Evolutionary conservation across 2,888 invertebrate genomes (phyloP), one percentile per base, ranked within the genome.

Genomic region (Melikaiella ostensackeni): DNA sequence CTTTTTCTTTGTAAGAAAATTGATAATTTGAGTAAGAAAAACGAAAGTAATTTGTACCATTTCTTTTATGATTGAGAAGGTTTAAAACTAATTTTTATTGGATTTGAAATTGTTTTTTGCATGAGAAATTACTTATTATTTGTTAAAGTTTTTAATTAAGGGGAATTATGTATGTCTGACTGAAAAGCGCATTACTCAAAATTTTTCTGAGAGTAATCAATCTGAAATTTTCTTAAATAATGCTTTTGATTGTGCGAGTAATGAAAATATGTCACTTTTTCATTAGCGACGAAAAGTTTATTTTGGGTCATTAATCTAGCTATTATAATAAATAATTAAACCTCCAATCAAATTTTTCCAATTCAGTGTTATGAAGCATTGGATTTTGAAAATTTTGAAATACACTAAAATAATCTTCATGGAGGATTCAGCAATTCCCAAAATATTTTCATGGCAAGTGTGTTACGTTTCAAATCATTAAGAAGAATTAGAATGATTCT

Each of bases 241-340:
- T 63, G 30, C 11, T 63, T 62, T 62, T 62, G 62, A 62, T 62
- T 62, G 62, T 55, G 55, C 55, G 21, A 55, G 21, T 21, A 55
- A 21, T 55, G 55, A n/a, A 19, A 3, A 55, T 21, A 55, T 21
- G 9, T n/a, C 9, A 33, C 7, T 63, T 63, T 21, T 63, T 38
- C 19, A 55, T 21, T 55, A 11, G 9, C 55, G 21, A 55, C 21
- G 42, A 42, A 42, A 55, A 55, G 21, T 55, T 55, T 21, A 55
- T 9, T 11, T 55, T 8, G 21, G 9, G 21, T 55, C 9, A 55
- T 9, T 55, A 55, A 8, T 55, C 55, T 63, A 38, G 63, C 9
- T 38, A 62, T 62, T 30, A 16, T 42, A 16, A 42, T 42, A 21
- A 50, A n/a, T n/a, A 19, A 50, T n/a, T 50, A 8, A n/a, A 50